Conservation (phyloP, 2,797 vertebrate genomes). For the Florisuga fusca region DNA sequence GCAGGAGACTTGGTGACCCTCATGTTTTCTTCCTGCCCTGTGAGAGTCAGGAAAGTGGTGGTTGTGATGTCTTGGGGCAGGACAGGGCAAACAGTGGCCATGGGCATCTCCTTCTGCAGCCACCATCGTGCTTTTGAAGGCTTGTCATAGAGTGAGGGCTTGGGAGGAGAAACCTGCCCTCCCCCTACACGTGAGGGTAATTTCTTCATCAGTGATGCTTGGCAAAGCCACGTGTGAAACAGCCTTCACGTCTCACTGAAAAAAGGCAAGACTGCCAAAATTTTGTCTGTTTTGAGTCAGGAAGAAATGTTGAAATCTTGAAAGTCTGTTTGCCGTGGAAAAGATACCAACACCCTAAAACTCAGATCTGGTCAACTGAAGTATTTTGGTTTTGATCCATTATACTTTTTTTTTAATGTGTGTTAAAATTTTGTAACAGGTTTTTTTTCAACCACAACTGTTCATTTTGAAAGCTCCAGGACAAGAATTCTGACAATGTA, state of each 20-base stretch:
- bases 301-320: conserved; percentile 39
- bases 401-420: not conserved
- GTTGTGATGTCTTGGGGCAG: rapidly evolving
- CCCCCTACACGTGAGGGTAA: not conserved
- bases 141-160: not conserved
- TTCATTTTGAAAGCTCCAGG: conserved; percentile 49
- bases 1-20: not conserved
- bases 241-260: conserved; percentile 8
- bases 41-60: not conserved
- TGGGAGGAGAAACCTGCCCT: not conserved
- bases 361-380: conserved; percentile 50
- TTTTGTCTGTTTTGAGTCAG: conserved; percentile 55
- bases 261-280: conserved; percentile 45
- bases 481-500: conserved; percentile 39
- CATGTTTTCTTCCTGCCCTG: rapidly evolving
- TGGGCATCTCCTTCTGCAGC: not conserved
- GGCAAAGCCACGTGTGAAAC: conserved; percentile 34
- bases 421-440: conserved; percentile 12
- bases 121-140: rapidly evolving
- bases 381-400: conserved; percentile 46
- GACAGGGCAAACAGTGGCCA: not conserved
- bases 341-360: conserved; percentile 46
- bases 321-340: conserved; percentile 53
- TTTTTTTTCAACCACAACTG: conserved; percentile 21
- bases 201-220: conserved; percentile 15